Percentiles rank a stretch among this genome's conserved stretches.
phyloP scores from a whole-genome alignment of 2,797 vertebrate species.

The Lacerta bilineata region DNA sequence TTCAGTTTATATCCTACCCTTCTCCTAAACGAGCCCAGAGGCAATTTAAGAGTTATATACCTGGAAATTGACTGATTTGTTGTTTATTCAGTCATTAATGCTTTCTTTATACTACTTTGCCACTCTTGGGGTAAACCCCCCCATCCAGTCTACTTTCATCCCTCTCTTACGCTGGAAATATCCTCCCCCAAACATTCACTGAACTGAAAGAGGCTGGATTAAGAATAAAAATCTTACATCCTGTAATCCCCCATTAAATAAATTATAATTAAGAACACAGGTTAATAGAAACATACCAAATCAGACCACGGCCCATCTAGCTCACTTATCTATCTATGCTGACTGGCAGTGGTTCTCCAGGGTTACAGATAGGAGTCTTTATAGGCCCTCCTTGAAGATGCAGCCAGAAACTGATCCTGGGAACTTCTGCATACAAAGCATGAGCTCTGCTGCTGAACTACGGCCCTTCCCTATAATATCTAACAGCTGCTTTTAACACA shows the following conservation, averaged over 20 bases:
- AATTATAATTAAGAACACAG: not conserved
- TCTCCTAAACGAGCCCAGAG: too few species aligned
- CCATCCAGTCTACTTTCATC: not conserved
- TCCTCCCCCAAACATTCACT: not conserved
- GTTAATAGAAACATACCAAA: not conserved
- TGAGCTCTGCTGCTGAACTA: not conserved
- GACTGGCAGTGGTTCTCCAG: not conserved
- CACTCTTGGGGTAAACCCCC: too few species aligned
- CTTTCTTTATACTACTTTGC: not conserved
- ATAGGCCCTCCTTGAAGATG: not conserved
- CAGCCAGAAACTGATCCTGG: not conserved
- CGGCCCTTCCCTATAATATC: not conserved
- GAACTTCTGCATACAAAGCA: not conserved
- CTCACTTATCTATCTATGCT: not conserved
- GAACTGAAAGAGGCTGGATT: not conserved
- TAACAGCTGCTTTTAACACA: conserved; percentile 23
- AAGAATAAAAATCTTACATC: not conserved
- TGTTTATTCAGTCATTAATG: not conserved
- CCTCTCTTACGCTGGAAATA: not conserved
- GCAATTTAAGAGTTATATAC: not conserved
- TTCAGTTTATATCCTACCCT: too few species aligned
- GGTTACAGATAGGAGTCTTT: not conserved
- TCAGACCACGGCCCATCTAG: not conserved
- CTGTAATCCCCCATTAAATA: not conserved
- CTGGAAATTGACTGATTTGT: not conserved